Base-by-base conservation (phyloP, 2,113 vertebrate genomes). In the Bubo blakistoni region DNA sequence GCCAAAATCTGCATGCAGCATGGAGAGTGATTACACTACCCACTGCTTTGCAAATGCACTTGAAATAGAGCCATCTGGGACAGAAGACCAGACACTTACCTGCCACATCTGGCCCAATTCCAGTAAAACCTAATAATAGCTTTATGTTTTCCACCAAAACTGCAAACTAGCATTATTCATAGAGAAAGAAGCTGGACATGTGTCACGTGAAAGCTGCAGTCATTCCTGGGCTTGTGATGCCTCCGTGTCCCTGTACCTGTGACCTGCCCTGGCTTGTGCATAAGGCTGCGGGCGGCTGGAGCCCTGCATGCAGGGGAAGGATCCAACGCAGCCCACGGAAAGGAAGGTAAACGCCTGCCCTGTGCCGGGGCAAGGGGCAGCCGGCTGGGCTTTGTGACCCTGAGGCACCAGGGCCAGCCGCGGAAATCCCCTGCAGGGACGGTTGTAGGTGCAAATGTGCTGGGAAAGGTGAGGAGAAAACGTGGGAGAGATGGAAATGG, bases 221-320 rank as follows among this genome's bases (percentile, higher is more conserved):
- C 36, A 7, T 34, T 36, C 30, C 26, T 63, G 44, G 20, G 29
- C 36, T 87, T 20, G 26, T 2, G 2, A 2, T 72, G 32, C 66
- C n/a, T 70, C 61, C 1, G 1, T 61, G 29, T 54, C 36, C 83
- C 58, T 29, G 27, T 77, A 14, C 10, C 47, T 46, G 54, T 44
- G 42, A n/a, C 62, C 61, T 9, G 11, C 54, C 63, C 44, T 19
- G 80, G 49, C 65, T 81, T 9, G 13, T 52, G 36, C 20, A 15
- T 9, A 10, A 25, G 57, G 42, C 65, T 74, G 77, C 2, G 3
- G 59, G 52, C 24, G 2, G 27, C 36, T 2, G 0, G 8, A 66
- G 51, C 55, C 44, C 62, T 40, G 63, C 40, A 2, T 26, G 62
- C 78, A 63, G 58, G 74, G 44, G 27, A 66, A 47, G 65, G 77